Percentiles rank a stretch among this genome's conserved stretches.
Evolutionary conservation across 2,797 vertebrate species (phyloP).

Genomic region (Lutjanus argentimaculatus): DNA sequence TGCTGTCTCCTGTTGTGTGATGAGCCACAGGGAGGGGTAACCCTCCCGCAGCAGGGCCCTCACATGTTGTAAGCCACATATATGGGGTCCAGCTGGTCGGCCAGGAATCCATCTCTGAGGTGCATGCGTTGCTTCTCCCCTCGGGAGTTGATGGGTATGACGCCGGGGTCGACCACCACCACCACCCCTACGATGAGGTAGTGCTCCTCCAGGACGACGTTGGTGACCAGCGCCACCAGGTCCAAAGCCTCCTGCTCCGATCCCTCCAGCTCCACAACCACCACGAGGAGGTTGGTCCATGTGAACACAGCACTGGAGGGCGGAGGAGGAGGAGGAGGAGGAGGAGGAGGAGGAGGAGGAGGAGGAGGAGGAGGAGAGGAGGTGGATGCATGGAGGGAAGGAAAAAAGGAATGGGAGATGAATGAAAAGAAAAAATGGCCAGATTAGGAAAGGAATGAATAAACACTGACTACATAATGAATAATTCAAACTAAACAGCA

Average conservation of each 20-base stretch:
- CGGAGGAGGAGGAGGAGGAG: neutral
- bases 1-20: constrained; percentile 69
- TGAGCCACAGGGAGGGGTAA: constrained; percentile 87
- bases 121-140: constrained; percentile 99
- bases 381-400: neutral
- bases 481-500: neutral
- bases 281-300: constrained; percentile 97
- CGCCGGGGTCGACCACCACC: constrained; percentile 95
- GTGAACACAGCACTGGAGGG: constrained; percentile 93
- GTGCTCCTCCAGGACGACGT: constrained; percentile 96
- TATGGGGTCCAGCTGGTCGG: constrained; percentile 97
- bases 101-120: constrained; percentile 96
- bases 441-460: neutral
- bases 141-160: constrained; percentile 97
- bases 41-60: constrained; percentile 47
- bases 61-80: constrained; percentile 99
- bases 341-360: too few species aligned
- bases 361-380: too few species aligned
- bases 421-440: neutral
- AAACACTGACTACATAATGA: neutral
- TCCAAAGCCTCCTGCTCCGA: constrained; percentile 96
- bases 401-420: neutral
- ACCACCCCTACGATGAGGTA: constrained; percentile 97
- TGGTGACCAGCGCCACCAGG: constrained; percentile 95
- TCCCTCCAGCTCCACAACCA: constrained; percentile 96